phyloP scores from a whole-genome alignment of 2,888 invertebrate species.

The Drosophila longiperda region DNA sequence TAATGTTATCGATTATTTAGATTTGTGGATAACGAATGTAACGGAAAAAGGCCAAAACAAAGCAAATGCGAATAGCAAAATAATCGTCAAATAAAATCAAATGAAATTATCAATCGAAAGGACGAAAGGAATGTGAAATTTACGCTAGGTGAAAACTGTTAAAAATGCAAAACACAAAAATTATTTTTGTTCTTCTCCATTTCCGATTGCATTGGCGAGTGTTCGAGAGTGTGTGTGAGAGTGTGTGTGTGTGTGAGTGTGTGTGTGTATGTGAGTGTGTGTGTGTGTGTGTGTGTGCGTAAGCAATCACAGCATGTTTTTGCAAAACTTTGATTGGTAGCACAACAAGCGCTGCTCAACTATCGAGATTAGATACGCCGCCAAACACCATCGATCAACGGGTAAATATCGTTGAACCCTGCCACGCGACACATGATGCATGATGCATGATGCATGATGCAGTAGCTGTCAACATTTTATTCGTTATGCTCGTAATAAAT shows the following conservation, averaged over 20 bases:
- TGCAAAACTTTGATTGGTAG: constrained; percentile 27
- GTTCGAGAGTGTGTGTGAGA: no score
- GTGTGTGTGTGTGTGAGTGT: no score
- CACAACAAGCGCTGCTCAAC: constrained; percentile 12
- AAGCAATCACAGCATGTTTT: constrained; percentile 24
- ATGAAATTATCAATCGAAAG: constrained; percentile 41
- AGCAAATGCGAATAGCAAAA: constrained; percentile 3
- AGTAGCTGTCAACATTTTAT: constrained; percentile 25
- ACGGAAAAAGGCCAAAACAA: background rate
- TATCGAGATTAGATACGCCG: constrained; percentile 12
- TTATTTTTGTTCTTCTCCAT: constrained; percentile 20
- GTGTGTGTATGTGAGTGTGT: no score
- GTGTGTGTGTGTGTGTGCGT: background rate
- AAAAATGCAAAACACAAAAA: constrained; percentile 20
- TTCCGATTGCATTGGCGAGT: constrained; percentile 9
- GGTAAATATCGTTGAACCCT: constrained; percentile 53
- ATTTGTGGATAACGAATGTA: background rate
- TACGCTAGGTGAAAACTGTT: constrained; percentile 38
- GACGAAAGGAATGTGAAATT: constrained; percentile 17
- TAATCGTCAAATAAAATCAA: constrained; percentile 23
- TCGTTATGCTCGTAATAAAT: constrained; percentile 37
- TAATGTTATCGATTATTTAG: background rate
- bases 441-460: constrained; percentile 3
- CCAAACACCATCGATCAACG: constrained; percentile 16
- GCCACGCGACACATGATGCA: background rate